phyloP scores from a whole-genome alignment of 2,888 invertebrate genomes.

The Podotricha telesiphe region DNA sequence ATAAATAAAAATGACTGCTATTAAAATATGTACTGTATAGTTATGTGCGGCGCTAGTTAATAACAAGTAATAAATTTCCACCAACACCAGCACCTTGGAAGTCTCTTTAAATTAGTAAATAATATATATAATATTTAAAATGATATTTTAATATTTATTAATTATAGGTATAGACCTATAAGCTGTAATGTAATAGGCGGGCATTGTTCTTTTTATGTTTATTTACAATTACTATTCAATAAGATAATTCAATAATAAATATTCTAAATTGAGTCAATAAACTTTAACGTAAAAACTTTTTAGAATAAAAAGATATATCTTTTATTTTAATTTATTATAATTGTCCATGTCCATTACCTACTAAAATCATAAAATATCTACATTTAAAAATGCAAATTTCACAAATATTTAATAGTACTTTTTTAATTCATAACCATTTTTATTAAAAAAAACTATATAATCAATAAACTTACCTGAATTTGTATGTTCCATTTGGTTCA shows the following conservation, averaged over 20 bases:
- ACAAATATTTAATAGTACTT: not conserved
- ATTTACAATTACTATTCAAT: not conserved
- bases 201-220: not conserved
- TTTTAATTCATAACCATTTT: not conserved
- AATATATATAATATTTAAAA: not conserved
- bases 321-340: not conserved
- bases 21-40: not conserved
- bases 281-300: too few species aligned
- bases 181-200: not conserved
- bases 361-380: not conserved
- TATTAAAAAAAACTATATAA: not conserved
- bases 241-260: too few species aligned
- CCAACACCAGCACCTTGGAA: not conserved
- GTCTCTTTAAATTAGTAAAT: too few species aligned
- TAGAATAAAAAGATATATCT: not conserved
- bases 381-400: not conserved
- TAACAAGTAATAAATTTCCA: not conserved
- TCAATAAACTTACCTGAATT: slow-evolving; percentile 67
- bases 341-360: too few species aligned
- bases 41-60: not conserved
- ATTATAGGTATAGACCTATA: not conserved
- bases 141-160: not conserved
- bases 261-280: too few species aligned
- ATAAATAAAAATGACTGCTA: not conserved
- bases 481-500: slow-evolving; percentile 79